A percentile compares a stretch with the other conserved stretches of the same genome.
phyloP scores from a whole-genome alignment of 2,797 vertebrate species.

The Karalla daura region DNA sequence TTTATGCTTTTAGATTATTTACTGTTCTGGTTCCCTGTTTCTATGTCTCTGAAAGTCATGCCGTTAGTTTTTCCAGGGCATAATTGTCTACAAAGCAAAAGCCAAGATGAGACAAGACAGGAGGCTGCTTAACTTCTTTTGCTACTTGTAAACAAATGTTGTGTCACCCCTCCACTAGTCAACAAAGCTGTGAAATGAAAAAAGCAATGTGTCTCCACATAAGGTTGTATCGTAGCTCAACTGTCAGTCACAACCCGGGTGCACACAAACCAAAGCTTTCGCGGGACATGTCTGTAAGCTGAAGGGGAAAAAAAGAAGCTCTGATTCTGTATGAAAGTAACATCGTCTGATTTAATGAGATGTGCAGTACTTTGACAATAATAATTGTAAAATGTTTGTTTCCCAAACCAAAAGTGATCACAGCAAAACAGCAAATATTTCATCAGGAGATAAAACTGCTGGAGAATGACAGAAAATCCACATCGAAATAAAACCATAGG shows the following conservation, averaged over 20 bases:
- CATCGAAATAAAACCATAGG: constrained; percentile 18
- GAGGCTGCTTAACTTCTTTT: constrained; percentile 6
- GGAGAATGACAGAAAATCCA: constrained; percentile 10
- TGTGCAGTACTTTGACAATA: constrained; percentile 44
- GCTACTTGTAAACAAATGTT: constrained; percentile 32
- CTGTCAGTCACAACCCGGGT: constrained; percentile 29
- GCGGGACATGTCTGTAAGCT: constrained; percentile 14
- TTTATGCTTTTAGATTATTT: neutral
- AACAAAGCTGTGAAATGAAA: constrained; percentile 18
- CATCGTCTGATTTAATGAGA: constrained; percentile 29
- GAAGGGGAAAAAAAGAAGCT: constrained; percentile 31
- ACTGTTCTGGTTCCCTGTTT: neutral
- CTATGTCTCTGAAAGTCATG: neutral
- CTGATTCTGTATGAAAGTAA: constrained; percentile 28
- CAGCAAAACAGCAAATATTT: constrained; percentile 34
- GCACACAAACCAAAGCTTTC: constrained; percentile 6
- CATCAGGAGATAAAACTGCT: constrained; percentile 35
- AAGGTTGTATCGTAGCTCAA: constrained; percentile 13
- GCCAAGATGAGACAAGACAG: constrained; percentile 16
- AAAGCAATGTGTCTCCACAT: constrained; percentile 19
- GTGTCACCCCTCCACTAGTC: constrained; percentile 17
- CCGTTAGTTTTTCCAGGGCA: neutral
- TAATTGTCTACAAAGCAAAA: neutral
- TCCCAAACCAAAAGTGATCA: constrained; percentile 26
- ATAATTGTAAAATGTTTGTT: constrained; percentile 51